Base-by-base conservation (phyloP, 2,888 invertebrate species). In the Osmoderma eremita region DNA sequence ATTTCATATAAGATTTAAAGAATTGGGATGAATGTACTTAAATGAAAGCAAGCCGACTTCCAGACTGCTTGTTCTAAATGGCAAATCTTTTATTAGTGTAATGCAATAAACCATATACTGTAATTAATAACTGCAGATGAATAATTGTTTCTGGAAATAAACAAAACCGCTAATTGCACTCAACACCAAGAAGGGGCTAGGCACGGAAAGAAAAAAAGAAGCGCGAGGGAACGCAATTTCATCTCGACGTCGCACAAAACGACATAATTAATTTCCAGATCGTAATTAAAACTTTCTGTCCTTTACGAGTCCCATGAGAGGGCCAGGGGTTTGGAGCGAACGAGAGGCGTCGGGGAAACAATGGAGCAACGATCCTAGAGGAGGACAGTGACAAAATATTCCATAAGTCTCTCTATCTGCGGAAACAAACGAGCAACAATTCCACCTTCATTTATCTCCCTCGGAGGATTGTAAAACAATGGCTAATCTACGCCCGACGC, bases 361-460 rank as follows among this genome's bases (percentile, higher is more conserved):
- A 67, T 67, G 53, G 63, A 54, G 50, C 22, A 56, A 58, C 64
- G 63, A 64, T 64, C 58, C 49, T 51, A 58, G 53, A 53, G 63
- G 56, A 73, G 65, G 71, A 71, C 71, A 73, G 70, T 73, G 76
- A 76, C 75, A 76, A 74, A 76, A 74, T 74, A 73, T 73, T 76
- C 73, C 79, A 78, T 80, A 80, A 79, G 79, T 78, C 79, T 74
- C 74, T 74, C 75, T 77, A 78, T 79, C 79, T 79, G 75, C 76
- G 77, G 76, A 79, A 79, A 80, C 80, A 80, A 81, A 81, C 79
- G 79, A 81, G 78, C 77, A 78, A 78, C 80, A 80, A 81, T 81
- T 80, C 79, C 78, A 77, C 78, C 78, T 78, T 77, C 80, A 80
- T 80, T 79, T 78, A 80, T 80, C 79, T 78, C 78, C 76, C 75